phyloP scores from a whole-genome alignment of 2,797 vertebrate species.

The Danionella dracula region DNA sequence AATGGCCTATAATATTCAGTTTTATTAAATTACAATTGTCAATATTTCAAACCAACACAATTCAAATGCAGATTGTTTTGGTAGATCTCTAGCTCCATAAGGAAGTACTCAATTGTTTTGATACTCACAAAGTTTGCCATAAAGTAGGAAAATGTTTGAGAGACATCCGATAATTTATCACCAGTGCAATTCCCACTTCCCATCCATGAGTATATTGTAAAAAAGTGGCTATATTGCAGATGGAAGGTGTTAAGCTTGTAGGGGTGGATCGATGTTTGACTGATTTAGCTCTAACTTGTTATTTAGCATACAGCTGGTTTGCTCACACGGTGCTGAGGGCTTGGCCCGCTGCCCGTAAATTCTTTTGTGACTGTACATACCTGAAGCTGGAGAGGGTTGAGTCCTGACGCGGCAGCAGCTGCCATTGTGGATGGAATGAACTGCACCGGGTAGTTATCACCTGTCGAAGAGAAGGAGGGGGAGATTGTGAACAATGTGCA shows the following conservation, averaged over 20 bases:
- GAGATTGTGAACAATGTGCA: slow-evolving; percentile 82
- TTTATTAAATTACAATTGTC: too few species aligned
- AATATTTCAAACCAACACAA: too few species aligned
- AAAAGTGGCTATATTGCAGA: slow-evolving; percentile 68
- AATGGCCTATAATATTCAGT: too few species aligned
- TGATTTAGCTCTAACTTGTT: slow-evolving; percentile 87
- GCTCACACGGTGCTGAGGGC: slow-evolving; percentile 78
- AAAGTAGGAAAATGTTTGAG: slow-evolving; percentile 48
- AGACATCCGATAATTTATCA: slow-evolving; percentile 65
- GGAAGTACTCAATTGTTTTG: slow-evolving; percentile 52
- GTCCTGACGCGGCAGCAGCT: slow-evolving; percentile 96
- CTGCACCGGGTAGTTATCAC: slow-evolving; percentile 99
- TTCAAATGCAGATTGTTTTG: too few species aligned
- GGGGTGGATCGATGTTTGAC: slow-evolving; percentile 70
- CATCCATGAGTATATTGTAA: slow-evolving; percentile 48
- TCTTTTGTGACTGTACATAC: slow-evolving; percentile 89
- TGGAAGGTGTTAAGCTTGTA: slow-evolving; percentile 86
- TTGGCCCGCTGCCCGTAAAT: slow-evolving; percentile 80
- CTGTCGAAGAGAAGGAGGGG: slow-evolving; percentile 68
- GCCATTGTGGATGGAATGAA: slow-evolving; percentile 99
- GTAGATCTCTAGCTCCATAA: too few species aligned
- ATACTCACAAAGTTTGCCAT: slow-evolving; percentile 5
- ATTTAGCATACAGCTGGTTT: slow-evolving; percentile 95
- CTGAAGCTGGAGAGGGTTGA: slow-evolving; percentile 98
- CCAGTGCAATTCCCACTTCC: slow-evolving; percentile 53